A percentile compares a stretch with the other conserved stretches of the same genome.
These are phyloP conservation scores for Pollenia griseotomentosa DNA, from an alignment of 2,888 invertebrate genomes.

Conservation along the genomic window DNA sequence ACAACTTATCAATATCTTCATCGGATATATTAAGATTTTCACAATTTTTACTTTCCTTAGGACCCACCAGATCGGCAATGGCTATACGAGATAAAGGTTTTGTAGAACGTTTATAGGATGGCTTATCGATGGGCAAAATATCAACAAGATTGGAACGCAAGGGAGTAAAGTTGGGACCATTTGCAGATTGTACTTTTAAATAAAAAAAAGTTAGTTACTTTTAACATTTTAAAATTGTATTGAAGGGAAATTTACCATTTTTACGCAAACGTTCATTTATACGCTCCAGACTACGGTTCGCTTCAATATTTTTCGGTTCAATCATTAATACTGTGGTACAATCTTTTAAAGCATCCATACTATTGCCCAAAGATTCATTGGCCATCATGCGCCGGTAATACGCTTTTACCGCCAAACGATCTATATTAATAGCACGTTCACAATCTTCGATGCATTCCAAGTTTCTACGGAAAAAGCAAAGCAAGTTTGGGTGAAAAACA, in stretches of 20 bases:
- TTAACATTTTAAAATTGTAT: not conserved
- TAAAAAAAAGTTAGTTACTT: not conserved
- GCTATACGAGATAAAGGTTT: slow-evolving; percentile 79
- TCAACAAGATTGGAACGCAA: slow-evolving; percentile 77
- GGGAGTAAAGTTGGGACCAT: slow-evolving; percentile 79
- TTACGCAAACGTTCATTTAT: slow-evolving; percentile 80
- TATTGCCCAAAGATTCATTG: slow-evolving; percentile 89
- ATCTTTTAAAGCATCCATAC: slow-evolving; percentile 90
- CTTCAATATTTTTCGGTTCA: slow-evolving; percentile 92
- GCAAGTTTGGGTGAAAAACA: too few relatives aligned
- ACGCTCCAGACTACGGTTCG: slow-evolving; percentile 84
- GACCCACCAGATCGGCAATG: slow-evolving; percentile 80
- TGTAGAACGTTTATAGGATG: slow-evolving; percentile 81
- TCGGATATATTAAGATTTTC: slow-evolving; percentile 81
- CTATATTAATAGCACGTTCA: slow-evolving; percentile 90
- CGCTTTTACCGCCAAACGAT: slow-evolving; percentile 93
- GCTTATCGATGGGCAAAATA: slow-evolving; percentile 80
- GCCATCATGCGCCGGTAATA: slow-evolving; percentile 92
- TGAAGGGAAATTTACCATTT: slow-evolving; percentile 75
- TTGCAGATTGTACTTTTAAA: slow-evolving; percentile 54
- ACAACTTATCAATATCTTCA: slow-evolving; percentile 83
- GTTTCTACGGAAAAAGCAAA: too few relatives aligned
- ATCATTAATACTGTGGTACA: slow-evolving; percentile 88
- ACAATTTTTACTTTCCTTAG: slow-evolving; percentile 78
- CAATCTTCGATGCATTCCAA: slow-evolving; percentile 88